Evolutionary conservation across 2,113 vertebrate species (phyloP).

Genomic region (Toxostoma redivivum): DNA sequence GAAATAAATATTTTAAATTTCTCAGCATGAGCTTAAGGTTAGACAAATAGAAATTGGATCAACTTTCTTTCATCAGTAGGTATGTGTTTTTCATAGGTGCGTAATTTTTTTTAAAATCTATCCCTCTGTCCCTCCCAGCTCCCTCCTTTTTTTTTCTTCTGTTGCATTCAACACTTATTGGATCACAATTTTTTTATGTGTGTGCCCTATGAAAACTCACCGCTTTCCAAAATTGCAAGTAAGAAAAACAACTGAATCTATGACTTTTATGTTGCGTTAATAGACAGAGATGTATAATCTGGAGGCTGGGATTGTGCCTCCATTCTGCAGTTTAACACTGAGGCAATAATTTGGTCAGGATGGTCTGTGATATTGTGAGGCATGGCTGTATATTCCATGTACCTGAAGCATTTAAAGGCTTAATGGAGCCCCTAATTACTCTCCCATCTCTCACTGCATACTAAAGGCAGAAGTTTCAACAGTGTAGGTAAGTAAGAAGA

Average conservation of each 20-base stretch:
- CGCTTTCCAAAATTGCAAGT: not conserved
- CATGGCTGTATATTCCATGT: not conserved
- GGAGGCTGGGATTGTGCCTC: not conserved
- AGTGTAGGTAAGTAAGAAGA: not conserved
- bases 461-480: not conserved
- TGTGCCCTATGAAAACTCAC: not conserved
- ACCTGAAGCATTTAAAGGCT: not conserved
- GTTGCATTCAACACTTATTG: not conserved
- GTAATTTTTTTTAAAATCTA: not conserved
- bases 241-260: not conserved
- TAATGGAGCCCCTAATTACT: not conserved
- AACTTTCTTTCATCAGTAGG: not conserved
- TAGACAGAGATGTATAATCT: not conserved
- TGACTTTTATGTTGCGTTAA: not conserved
- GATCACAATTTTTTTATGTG: not conserved
- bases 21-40: not conserved
- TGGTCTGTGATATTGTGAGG: not conserved
- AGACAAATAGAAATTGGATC: not conserved
- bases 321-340: not conserved
- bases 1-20: not conserved
- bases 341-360: not conserved
- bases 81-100: not conserved
- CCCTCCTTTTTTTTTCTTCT: rapidly evolving
- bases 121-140: not conserved
- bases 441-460: not conserved